Evolutionary conservation across 1,140 invertebrate genomes (phyloP).

Genomic region (Hormaphis cornu): DNA sequence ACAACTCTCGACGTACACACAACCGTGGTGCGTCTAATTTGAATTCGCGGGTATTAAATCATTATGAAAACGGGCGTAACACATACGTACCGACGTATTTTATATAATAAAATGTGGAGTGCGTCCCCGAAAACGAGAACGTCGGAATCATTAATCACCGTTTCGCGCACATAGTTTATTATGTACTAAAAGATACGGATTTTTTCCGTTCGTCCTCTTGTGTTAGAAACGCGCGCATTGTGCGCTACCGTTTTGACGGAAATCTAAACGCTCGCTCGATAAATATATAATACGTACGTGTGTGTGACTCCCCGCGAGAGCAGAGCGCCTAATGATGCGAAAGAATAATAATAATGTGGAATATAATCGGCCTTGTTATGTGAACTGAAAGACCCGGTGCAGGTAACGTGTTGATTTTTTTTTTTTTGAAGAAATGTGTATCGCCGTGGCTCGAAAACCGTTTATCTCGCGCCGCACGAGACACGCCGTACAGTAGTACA

Average conservation of each 20-base stretch:
- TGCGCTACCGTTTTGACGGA: constrained; percentile 29
- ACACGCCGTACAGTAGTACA: too few species aligned
- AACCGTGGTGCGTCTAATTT: constrained; percentile 26
- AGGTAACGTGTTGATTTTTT: too few species aligned
- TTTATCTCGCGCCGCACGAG: not conserved
- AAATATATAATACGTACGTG: too few species aligned
- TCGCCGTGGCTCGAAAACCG: constrained; percentile 9
- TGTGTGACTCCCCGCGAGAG: constrained; percentile 7
- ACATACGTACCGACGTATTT: not conserved
- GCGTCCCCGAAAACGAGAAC: not conserved
- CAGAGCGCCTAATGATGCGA: constrained; percentile 27
- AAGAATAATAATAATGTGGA: constrained; percentile 24
- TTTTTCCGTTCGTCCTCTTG: too few species aligned
- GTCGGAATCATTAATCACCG: constrained; percentile 29
- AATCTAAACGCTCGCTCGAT: constrained; percentile 1
- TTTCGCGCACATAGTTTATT: too few species aligned
- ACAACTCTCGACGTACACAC: too few species aligned
- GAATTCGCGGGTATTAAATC: constrained; percentile 11
- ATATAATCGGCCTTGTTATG: constrained; percentile 21
- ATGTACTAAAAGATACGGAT: too few species aligned
- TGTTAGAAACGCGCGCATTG: too few species aligned
- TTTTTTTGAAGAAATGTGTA: too few species aligned
- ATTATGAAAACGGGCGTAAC: not conserved
- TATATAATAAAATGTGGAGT: too few species aligned
- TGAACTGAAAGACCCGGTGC: too few species aligned